Evolutionary conservation across 2,797 vertebrate genomes (phyloP).

Genomic region (Chloroceryle inda): DNA sequence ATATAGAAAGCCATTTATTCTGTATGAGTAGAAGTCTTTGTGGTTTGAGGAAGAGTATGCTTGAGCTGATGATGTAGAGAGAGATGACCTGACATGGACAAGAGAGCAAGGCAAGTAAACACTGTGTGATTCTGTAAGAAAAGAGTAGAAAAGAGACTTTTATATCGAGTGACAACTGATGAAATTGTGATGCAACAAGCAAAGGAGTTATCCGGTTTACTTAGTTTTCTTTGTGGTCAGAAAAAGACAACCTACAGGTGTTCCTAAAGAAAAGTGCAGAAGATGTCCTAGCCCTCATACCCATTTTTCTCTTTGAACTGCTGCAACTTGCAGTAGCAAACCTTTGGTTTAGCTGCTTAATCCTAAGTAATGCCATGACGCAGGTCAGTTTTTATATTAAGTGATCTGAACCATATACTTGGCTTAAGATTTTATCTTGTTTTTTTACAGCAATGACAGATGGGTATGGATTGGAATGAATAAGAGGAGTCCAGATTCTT

Average conservation of each 20-base stretch:
- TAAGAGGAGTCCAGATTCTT: constrained; percentile 89
- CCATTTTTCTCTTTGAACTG: background rate
- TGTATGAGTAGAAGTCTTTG: background rate
- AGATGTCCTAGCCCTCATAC: background rate
- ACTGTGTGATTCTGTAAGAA: background rate
- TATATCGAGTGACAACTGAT: background rate
- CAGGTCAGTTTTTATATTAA: background rate
- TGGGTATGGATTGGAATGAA: constrained; percentile 97
- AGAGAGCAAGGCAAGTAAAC: background rate
- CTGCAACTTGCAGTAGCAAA: background rate
- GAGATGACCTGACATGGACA: background rate
- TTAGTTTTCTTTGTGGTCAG: background rate
- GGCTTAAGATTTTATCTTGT: background rate
- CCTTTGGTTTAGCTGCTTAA: background rate
- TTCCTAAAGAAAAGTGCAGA: background rate
- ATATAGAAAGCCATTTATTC: background rate
- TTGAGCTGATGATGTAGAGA: background rate
- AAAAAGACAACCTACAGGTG: background rate
- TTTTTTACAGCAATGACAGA: constrained; percentile 83
- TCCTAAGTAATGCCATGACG: background rate
- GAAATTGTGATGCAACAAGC: background rate
- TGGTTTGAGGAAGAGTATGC: background rate
- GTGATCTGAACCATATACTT: background rate
- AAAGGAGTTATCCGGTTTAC: background rate
- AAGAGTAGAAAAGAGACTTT: background rate